A percentile compares a stretch with the other conserved stretches of the same genome.
phyloP scores from a whole-genome alignment of 2,797 vertebrate species.

The Staurois parvus region DNA sequence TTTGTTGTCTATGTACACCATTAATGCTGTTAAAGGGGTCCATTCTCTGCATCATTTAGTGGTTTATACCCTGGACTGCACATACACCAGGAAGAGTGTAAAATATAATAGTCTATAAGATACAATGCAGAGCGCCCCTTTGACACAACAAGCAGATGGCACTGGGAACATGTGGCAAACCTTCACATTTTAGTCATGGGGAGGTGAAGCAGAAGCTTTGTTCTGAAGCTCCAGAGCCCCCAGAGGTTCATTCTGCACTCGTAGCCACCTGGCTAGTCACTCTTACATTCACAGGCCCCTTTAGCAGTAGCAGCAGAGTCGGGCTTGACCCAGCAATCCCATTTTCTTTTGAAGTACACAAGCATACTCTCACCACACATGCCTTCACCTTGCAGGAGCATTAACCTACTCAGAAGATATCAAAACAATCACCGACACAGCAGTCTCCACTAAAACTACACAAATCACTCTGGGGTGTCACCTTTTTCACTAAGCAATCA shows the following conservation, averaged over 20 bases:
- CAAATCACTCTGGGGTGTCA: not conserved
- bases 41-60: constrained; percentile 35
- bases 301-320: constrained; percentile 49
- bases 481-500: not conserved
- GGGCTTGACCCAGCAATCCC: constrained; percentile 9
- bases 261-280: not conserved
- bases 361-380: constrained; percentile 13
- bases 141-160: constrained; percentile 26
- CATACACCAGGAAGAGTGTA: constrained; percentile 16
- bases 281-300: constrained; percentile 26
- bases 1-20: constrained; percentile 18
- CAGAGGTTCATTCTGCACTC: constrained; percentile 4
- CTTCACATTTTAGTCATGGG: not conserved
- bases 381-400: constrained; percentile 6
- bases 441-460: constrained; percentile 3
- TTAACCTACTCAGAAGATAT: constrained; percentile 29
- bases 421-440: constrained; percentile 29
- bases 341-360: constrained; percentile 21
- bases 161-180: not conserved
- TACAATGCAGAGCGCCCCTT: constrained; percentile 12
- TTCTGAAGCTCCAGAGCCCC: not conserved
- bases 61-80: constrained; percentile 39
- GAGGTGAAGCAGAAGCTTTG: not conserved
- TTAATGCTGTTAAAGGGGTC: constrained; percentile 21
- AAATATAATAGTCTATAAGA: constrained; percentile 7